Evolutionary conservation across 2,888 invertebrate genomes (phyloP), one percentile per base, ranked within the genome.

Genomic region (Druceiella hillmani): DNA sequence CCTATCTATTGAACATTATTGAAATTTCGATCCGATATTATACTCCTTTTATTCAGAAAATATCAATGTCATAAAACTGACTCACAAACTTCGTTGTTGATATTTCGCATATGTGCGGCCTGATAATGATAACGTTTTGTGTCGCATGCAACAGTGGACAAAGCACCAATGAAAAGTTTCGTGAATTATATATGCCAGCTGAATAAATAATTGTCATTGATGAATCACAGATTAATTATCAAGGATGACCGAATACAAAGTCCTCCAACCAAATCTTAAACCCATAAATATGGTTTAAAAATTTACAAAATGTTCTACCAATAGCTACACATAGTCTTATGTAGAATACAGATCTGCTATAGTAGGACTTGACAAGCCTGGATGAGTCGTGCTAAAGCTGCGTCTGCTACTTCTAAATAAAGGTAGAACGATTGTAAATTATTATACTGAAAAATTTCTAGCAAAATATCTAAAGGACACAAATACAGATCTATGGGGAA

Each of bases 331-430:
- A 20, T 44, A 40, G 41, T 37, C 40, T 11, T 43, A 45, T 27
- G 14, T 20, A 24, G 27, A 36, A 38, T 27, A 43, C 31, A 38
- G 36, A 13, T 32, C 34, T 33, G 31, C 35, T 16, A 10, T 43
- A 22, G 40, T 40, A 11, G 43, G 38, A 31, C 40, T 43, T 34
- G 40, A 38, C 35, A 40, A 40, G 33, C 43, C 43, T 33, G 40
- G 40, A 15, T 25, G 37, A 40, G 40, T 43, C 32, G 37, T 43
- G 15, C 35, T 43, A 35, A 43, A 37, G 40, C 14, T 43, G 32
- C 40, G 43, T 37, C 40, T 27, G 33, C 43, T 35, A 20, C 43
- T 43, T 37, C 34, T 43, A 40, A 43, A 40, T 37, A 33, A 17
- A 37, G 38, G 36, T 30, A 36, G 36, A 36, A 25, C 32, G 22